These are phyloP conservation scores for Esperia sulphurella DNA, from an alignment of 2,888 invertebrate species.

Conservation along the genomic window DNA sequence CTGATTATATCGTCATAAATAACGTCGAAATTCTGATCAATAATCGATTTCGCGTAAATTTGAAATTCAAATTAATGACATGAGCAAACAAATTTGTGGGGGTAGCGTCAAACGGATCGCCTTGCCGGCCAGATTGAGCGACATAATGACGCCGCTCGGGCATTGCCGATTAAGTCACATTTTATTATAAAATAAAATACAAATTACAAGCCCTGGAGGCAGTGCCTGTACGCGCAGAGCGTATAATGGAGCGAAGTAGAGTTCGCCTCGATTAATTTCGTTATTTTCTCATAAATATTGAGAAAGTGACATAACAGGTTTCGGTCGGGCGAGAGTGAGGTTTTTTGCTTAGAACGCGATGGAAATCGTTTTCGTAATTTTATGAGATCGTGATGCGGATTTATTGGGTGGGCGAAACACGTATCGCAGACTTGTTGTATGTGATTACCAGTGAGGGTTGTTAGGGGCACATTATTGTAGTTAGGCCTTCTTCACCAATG, in stretches of 20 bases:
- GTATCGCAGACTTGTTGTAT: too few species aligned
- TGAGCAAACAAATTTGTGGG: constrained; percentile 42
- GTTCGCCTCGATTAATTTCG: constrained; percentile 21
- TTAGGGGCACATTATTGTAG: too few species aligned
- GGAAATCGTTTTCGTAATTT: constrained; percentile 26
- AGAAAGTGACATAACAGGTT: constrained; percentile 31
- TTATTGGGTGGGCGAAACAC: constrained; percentile 10
- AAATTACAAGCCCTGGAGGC: constrained; percentile 28
- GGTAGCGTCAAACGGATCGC: constrained; percentile 38
- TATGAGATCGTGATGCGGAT: constrained; percentile 22
- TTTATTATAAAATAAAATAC: constrained; percentile 25
- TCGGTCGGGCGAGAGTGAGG: constrained; percentile 1
- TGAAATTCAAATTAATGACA: constrained; percentile 41
- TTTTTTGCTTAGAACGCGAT: constrained; percentile 34
- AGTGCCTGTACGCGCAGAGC: constrained; percentile 7
- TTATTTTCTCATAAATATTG: constrained; percentile 40
- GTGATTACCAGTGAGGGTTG: too few species aligned
- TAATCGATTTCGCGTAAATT: constrained; percentile 31
- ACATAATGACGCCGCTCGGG: constrained; percentile 33
- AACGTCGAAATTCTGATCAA: constrained; percentile 10
- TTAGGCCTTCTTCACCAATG: too few species aligned
- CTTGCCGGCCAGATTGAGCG: constrained; percentile 23
- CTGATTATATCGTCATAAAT: constrained; percentile 7
- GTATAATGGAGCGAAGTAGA: constrained; percentile 9
- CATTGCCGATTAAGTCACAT: constrained; percentile 39